Evolutionary conservation across 35 echinoderm and acorn worm species (phyloP).

Genomic region (Chiridota heheva): DNA sequence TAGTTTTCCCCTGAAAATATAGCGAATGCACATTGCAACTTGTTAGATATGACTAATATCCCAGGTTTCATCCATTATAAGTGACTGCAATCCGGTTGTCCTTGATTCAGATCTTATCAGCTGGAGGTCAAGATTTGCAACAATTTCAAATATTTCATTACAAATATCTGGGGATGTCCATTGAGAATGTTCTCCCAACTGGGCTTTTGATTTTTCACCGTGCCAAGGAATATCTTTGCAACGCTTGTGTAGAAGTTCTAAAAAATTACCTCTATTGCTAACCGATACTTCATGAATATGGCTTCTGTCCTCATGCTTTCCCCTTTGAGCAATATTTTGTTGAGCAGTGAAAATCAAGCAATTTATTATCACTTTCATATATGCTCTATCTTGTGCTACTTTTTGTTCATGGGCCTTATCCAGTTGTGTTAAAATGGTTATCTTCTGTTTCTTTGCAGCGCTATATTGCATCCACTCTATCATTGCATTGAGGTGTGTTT

Average conservation of each 20-base stretch:
- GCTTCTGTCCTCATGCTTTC: slow-evolving; percentile 16
- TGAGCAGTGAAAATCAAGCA: slow-evolving; percentile 18
- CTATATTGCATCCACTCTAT: slow-evolving; percentile 23
- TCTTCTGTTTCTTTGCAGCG: not conserved
- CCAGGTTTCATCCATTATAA: slow-evolving; percentile 41
- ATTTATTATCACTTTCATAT: slow-evolving; percentile 21
- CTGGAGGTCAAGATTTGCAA: slow-evolving; percentile 27
- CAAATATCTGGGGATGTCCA: slow-evolving; percentile 24
- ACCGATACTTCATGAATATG: not conserved
- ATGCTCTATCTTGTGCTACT: slow-evolving; percentile 22
- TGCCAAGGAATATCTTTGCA: slow-evolving; percentile 32
- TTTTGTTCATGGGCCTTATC: slow-evolving; percentile 25
- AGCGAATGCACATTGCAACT: not conserved
- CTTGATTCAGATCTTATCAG: slow-evolving; percentile 14
- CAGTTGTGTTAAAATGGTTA: slow-evolving; percentile 39
- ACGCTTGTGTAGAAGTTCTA: slow-evolving; percentile 6
- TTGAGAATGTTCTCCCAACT: slow-evolving; percentile 21
- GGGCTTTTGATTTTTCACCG: not conserved
- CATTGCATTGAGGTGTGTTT: slow-evolving; percentile 19
- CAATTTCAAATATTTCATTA: slow-evolving; percentile 32
- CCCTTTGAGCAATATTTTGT: slow-evolving; percentile 24
- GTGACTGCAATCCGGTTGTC: not conserved
- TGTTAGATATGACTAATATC: slow-evolving; percentile 40
- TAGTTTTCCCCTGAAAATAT: slow-evolving; percentile 27
- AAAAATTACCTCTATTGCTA: slow-evolving; percentile 21